These are phyloP conservation scores for Nycticebus coucang DNA, from an alignment of 2,113 vertebrate species.

Conservation along the genomic window DNA sequence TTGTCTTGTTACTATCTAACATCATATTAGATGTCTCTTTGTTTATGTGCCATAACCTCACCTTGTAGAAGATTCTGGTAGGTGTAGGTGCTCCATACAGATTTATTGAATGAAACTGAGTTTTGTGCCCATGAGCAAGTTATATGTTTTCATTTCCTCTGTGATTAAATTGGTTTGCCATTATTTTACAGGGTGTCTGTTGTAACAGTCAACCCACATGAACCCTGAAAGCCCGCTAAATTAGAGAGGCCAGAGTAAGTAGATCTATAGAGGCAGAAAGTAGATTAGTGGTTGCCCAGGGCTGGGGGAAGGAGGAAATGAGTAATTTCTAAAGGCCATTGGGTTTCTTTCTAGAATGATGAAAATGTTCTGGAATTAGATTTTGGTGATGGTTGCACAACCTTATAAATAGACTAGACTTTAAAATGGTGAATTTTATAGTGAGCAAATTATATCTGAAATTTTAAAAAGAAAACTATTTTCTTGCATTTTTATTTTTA, in stretches of 20 bases:
- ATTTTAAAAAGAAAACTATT: neutral
- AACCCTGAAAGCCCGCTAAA: neutral
- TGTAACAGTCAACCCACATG: neutral
- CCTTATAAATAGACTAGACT: neutral
- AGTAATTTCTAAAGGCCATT: neutral
- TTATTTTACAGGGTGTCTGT: neutral
- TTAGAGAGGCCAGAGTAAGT: constrained; percentile 11
- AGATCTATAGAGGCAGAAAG: neutral
- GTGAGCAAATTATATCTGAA: neutral
- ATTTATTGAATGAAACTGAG: neutral
- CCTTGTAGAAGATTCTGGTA: neutral
- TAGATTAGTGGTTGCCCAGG: neutral
- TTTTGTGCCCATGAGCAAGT: neutral
- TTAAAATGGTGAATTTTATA: constrained; percentile 4
- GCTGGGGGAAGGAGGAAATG: neutral
- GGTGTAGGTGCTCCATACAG: neutral
- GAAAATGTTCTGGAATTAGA: constrained; percentile 51
- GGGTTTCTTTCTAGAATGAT: neutral
- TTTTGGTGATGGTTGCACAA: neutral
- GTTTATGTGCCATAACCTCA: neutral
- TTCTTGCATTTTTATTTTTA: constrained; percentile 14
- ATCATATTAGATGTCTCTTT: neutral
- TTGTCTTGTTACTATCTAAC: neutral
- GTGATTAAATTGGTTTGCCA: neutral
- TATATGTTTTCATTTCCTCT: constrained; percentile 17